A percentile compares a stretch with the other conserved stretches of the same genome.
Evolutionary conservation across 2,888 invertebrate species (phyloP).

Genomic region (Lasius fuliginosus): DNA sequence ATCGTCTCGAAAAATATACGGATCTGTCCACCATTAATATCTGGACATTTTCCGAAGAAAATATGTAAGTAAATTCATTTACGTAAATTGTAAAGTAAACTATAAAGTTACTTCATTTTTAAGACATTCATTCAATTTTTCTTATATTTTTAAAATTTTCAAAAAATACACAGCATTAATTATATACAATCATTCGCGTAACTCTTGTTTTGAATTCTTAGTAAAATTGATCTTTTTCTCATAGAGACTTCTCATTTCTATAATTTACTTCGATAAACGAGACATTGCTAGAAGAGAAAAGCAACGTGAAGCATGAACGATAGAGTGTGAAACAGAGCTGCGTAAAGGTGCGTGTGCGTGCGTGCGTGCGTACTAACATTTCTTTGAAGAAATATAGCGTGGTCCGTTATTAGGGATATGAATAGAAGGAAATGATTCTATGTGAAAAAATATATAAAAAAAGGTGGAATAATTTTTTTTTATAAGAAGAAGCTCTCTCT

Average conservation of each 20-base stretch:
- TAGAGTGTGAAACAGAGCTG: conserved; percentile 57
- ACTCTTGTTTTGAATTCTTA: background rate
- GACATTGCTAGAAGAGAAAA: conserved; percentile 14
- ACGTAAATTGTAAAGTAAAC: background rate
- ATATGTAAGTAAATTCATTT: background rate
- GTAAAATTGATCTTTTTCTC: background rate
- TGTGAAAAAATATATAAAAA: background rate
- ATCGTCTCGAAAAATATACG: background rate
- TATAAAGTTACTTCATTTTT: background rate
- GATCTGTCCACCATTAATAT: background rate
- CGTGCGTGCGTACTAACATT: conserved; percentile 57
- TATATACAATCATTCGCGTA: background rate
- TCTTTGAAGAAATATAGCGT: background rate
- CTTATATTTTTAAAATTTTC: background rate
- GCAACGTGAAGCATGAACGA: conserved; percentile 21
- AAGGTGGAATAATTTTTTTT: background rate
- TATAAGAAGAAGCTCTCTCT: background rate
- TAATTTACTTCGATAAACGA: background rate
- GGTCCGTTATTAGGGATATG: background rate
- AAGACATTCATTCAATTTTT: background rate
- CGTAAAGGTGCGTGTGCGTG: conserved; percentile 68
- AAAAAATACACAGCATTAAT: no score
- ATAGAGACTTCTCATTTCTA: background rate
- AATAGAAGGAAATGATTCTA: background rate
- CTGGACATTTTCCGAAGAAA: background rate